These are phyloP conservation scores for Acrocephalus scirpaceus DNA, from an alignment of 2,797 vertebrate species.

Conservation along the genomic window DNA sequence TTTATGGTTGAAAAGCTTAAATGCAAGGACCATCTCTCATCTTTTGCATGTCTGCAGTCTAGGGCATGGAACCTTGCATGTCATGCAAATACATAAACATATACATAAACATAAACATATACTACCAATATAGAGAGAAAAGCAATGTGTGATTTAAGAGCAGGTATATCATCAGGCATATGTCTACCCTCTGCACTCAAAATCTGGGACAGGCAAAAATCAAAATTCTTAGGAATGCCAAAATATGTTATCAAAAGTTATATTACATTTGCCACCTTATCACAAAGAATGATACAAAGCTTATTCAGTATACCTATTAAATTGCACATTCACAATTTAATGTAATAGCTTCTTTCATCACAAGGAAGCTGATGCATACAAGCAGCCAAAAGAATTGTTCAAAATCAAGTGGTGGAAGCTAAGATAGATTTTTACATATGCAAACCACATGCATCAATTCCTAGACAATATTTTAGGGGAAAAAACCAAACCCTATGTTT, in stretches of 20 bases:
- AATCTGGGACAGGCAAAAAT: background rate
- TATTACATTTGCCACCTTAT: background rate
- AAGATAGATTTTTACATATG: background rate
- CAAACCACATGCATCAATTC: background rate
- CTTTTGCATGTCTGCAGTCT: background rate
- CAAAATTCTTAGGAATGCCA: background rate
- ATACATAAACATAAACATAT: background rate
- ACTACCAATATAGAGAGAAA: background rate
- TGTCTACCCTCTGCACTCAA: background rate
- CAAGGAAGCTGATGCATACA: background rate
- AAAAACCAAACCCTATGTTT: background rate
- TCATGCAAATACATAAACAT: background rate
- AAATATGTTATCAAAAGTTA: background rate
- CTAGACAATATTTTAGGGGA: background rate
- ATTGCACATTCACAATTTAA: background rate
- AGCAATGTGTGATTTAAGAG: background rate
- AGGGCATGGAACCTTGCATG: background rate
- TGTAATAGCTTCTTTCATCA: background rate
- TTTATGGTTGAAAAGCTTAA: background rate
- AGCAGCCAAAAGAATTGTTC: background rate
- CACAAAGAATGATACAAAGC: background rate
- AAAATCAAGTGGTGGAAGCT: background rate
- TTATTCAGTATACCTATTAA: background rate
- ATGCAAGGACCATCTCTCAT: background rate
- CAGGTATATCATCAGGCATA: background rate